Evolutionary conservation across 2,797 vertebrate genomes (phyloP), one percentile per base, ranked within the genome.

Genomic region (Galago senegalensis): DNA sequence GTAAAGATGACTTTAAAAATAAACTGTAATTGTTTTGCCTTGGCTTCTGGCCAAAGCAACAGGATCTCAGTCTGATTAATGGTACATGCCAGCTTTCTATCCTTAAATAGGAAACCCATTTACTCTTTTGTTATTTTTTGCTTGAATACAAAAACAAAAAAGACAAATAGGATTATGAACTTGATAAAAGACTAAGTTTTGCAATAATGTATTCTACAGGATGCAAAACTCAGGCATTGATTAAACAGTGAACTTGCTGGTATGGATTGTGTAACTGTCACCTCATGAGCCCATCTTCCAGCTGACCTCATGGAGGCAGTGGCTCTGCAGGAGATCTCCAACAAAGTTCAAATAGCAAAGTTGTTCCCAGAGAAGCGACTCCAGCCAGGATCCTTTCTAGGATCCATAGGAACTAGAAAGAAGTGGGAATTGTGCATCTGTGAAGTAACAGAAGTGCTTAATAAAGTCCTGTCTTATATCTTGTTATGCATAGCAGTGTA

Each of bases 1-100:
- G 49, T 20, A 56, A 91, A 58, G 67, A 87, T 46, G 43, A 43
- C 34, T 65, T 63, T 11, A 86, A 87, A 91, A 91, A 94, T 65
- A 73, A 76, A 77, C 40, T 70, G 0, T 65, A 65, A 91, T 73
- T 73, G 58, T 65, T 87, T 65, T 73, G 53, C 43, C 27, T 34
- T 73, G 65, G 43, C 14, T 81, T 23, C 31, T 73, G 67, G 65
- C 67, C 65, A 94, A 79, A 80, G 81, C 72, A 86, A 53, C 29
- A 53, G 29, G 4, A 56, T 81, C 56, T 34, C 73, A 58, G 23
- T 65, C 14, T 90, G 40, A 61, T 20, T 14, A 72, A 79, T 70
- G 73, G 53, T 10, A 27, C 72, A 72, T 31, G 25, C n/a, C 69
- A 37, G 40, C 27, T 85, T 89, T 77, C 37, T 37, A 88, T 46